A percentile compares a stretch with the other conserved stretches of the same genome.
Conservation (phyloP, 2,113 vertebrate species). For the Procavia capensis region DNA sequence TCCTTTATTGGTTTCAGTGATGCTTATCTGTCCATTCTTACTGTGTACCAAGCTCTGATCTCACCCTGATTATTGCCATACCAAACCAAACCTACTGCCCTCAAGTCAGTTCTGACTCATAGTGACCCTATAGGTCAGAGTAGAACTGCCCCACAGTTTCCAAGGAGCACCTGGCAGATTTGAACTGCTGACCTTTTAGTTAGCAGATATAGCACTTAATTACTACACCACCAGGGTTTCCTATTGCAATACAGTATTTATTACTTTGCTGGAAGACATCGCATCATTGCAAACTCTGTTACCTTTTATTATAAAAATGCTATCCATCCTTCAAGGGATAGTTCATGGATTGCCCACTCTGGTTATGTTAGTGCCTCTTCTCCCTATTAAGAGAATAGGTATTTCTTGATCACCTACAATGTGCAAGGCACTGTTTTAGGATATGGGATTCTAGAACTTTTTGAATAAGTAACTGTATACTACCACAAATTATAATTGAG, state of each 20-base stretch:
- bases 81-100: too few species aligned
- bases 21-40: conserved; percentile 30
- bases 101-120: too few species aligned
- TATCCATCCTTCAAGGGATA: not conserved
- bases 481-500: conserved; percentile 11
- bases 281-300: not conserved
- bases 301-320: not conserved
- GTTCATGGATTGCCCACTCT: not conserved
- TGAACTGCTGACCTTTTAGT: too few species aligned
- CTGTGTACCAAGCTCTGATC: not conserved
- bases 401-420: not conserved
- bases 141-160: too few species aligned
- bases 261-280: not conserved
- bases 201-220: too few species aligned
- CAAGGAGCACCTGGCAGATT: too few species aligned
- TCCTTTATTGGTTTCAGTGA: not conserved
- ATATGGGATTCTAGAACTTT: not conserved
- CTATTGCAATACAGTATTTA: not conserved
- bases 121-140: too few species aligned
- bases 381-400: not conserved
- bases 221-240: too few species aligned
- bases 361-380: not conserved
- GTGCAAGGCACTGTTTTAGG: not conserved
- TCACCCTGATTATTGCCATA: not conserved
- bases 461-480: not conserved